Evolutionary conservation across 1,140 invertebrate species (phyloP).

Genomic region (Diachasma alloeum): DNA sequence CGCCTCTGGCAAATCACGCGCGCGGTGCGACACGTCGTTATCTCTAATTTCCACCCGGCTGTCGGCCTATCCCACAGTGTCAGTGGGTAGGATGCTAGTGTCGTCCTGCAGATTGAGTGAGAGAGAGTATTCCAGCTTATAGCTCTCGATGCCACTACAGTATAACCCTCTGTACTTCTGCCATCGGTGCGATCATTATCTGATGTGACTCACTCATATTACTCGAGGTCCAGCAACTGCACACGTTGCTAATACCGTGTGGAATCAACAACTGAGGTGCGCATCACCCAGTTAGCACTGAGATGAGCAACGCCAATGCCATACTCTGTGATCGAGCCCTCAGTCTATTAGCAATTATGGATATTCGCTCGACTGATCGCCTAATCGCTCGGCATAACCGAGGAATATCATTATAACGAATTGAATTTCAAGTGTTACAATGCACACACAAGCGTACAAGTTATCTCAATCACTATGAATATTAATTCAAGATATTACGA

Average conservation of each 20-base stretch:
- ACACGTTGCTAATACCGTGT: not conserved
- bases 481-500: not conserved
- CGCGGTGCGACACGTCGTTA: constrained; percentile 34
- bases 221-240: not conserved
- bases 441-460: not conserved
- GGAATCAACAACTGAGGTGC: not conserved
- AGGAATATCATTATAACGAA: constrained; percentile 37
- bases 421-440: not conserved
- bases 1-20: constrained; percentile 18
- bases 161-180: not conserved
- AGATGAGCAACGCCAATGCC: constrained; percentile 1
- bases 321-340: constrained; percentile 28
- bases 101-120: not conserved
- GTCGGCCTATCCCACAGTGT: constrained; percentile 28
- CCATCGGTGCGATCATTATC: not conserved
- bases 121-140: not conserved
- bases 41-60: constrained; percentile 39
- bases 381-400: constrained; percentile 29
- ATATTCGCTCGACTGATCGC: constrained; percentile 41
- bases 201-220: not conserved
- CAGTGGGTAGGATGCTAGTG: not conserved
- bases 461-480: not conserved
- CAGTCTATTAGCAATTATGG: constrained; percentile 45
- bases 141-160: not conserved
- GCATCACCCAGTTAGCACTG: not conserved